A percentile compares a stretch with the other conserved stretches of the same genome.
Evolutionary conservation across 2,797 vertebrate genomes (phyloP).

Genomic region (Chelidonichthys spinosus): DNA sequence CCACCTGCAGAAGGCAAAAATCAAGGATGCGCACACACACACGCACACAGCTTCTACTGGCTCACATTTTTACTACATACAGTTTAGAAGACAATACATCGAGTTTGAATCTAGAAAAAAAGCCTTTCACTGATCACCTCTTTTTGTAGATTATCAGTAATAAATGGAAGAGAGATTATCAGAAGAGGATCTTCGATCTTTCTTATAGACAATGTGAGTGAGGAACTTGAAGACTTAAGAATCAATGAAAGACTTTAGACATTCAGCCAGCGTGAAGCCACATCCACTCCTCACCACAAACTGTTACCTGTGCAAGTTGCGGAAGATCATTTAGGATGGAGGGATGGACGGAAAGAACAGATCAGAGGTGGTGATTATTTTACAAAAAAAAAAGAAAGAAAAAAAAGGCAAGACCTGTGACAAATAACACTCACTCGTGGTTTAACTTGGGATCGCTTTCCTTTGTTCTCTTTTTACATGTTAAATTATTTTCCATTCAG

Average conservation of each 20-base stretch:
- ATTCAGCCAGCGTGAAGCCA: conserved; percentile 67
- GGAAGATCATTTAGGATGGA: conserved; percentile 67
- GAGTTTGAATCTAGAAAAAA: conserved; percentile 41
- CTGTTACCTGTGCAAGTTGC: conserved; percentile 70
- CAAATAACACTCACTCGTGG: conserved; percentile 49
- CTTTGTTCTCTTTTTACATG: conserved; percentile 65
- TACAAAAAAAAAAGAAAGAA: conserved; percentile 16
- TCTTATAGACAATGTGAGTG: conserved; percentile 41
- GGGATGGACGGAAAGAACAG: conserved; percentile 64
- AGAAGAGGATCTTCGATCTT: conserved; percentile 45
- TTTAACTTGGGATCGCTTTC: conserved; percentile 64
- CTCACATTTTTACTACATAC: conserved; percentile 53
- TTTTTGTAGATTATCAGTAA: conserved; percentile 51
- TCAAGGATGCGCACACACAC: conserved; percentile 4
- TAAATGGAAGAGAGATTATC: conserved; percentile 54
- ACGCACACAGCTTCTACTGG: conserved; percentile 52
- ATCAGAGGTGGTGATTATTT: conserved; percentile 64
- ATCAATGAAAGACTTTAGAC: conserved; percentile 63
- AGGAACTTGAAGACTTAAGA: conserved; percentile 48
- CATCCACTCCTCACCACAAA: conserved; percentile 61
- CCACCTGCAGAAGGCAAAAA: conserved; percentile 48
- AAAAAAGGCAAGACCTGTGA: conserved; percentile 67
- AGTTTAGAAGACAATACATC: conserved; percentile 60
- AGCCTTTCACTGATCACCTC: conserved; percentile 59
- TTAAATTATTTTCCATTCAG: conserved; percentile 67